Percentiles rank a stretch among this genome's conserved stretches.
Evolutionary conservation across 2,113 vertebrate species (phyloP).

Genomic region (Leucopsar rothschildi): DNA sequence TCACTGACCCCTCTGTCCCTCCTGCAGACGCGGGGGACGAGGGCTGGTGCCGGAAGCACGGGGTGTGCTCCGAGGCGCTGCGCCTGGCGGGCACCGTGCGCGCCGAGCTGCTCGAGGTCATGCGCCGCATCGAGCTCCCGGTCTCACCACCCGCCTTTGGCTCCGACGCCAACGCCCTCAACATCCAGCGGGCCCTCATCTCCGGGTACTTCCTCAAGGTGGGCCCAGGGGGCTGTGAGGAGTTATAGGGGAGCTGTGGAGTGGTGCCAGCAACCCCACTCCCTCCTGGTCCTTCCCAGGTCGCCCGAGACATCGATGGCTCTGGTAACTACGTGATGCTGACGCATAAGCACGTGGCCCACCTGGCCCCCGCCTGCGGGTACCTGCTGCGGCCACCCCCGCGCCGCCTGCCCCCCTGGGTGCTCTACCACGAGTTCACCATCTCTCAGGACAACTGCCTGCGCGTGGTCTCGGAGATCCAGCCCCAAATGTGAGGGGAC

Average conservation of each 20-base stretch:
- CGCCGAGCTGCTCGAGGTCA: conserved; percentile 87
- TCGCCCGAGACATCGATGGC: conserved; percentile 82
- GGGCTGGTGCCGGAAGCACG: conserved; percentile 85
- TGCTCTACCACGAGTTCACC: conserved; percentile 86
- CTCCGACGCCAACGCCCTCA: conserved; percentile 83
- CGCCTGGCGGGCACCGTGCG: conserved; percentile 82
- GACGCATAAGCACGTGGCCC: conserved; percentile 85
- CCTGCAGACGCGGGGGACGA: conserved; percentile 80
- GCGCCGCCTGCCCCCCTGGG: conserved; percentile 78
- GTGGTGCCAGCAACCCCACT: accelerated
- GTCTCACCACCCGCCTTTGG: conserved; percentile 89
- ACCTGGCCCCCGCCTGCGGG: conserved; percentile 77
- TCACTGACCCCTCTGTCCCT: background rate
- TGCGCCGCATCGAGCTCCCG: conserved; percentile 92
- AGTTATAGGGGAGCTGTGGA: accelerated
- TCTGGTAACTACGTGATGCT: conserved; percentile 86
- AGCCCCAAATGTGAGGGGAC: conserved; percentile 85
- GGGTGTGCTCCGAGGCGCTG: conserved; percentile 75
- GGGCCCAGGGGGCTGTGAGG: background rate
- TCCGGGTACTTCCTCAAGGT: conserved; percentile 97
- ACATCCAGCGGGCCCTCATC: conserved; percentile 90
- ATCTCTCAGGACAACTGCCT: conserved; percentile 88
- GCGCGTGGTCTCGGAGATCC: conserved; percentile 82
- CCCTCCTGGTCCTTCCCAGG: conserved; percentile 27
- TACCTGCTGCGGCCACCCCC: conserved; percentile 71